A percentile compares a stretch with the other conserved stretches of the same genome.
Evolutionary conservation across 1,140 invertebrate species (phyloP).

Genomic region (Lepeophtheirus salmonis): DNA sequence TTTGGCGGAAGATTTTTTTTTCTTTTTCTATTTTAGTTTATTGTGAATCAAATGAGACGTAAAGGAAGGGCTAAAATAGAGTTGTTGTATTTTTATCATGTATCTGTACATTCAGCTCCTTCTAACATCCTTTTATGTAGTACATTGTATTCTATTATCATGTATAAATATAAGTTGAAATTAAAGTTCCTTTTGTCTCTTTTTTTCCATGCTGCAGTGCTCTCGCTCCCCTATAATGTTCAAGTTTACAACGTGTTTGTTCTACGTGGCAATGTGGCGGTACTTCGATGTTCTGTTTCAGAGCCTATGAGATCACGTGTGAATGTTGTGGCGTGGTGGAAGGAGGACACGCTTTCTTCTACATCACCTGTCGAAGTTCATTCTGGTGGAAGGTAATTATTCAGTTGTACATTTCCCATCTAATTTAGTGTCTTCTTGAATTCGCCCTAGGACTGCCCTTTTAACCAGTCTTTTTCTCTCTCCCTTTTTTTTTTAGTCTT

Average conservation of each 20-base stretch:
- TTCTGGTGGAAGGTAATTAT: not conserved
- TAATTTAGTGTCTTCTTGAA: too few relatives aligned
- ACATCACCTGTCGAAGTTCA: not conserved
- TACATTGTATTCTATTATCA: not conserved
- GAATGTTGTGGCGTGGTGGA: not conserved
- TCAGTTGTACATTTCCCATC: too few relatives aligned
- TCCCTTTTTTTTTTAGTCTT: too few relatives aligned
- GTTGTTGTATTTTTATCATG: not conserved
- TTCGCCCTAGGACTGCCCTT: too few relatives aligned
- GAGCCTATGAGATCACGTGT: not conserved
- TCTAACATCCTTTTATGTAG: not conserved
- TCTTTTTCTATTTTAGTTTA: not conserved
- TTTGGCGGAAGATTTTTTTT: not conserved
- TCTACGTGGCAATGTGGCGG: not conserved
- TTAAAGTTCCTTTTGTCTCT: too few relatives aligned
- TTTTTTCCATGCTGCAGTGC: not conserved
- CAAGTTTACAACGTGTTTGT: not conserved
- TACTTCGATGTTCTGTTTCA: not conserved
- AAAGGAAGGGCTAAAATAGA: not conserved
- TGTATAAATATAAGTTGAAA: not conserved
- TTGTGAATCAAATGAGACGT: not conserved
- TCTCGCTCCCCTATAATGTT: not conserved
- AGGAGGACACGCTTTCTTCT: not conserved
- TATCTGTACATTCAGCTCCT: not conserved
- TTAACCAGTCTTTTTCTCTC: too few relatives aligned